phyloP scores from a whole-genome alignment of 2,113 vertebrate species.

The Probosciger aterrimus region DNA sequence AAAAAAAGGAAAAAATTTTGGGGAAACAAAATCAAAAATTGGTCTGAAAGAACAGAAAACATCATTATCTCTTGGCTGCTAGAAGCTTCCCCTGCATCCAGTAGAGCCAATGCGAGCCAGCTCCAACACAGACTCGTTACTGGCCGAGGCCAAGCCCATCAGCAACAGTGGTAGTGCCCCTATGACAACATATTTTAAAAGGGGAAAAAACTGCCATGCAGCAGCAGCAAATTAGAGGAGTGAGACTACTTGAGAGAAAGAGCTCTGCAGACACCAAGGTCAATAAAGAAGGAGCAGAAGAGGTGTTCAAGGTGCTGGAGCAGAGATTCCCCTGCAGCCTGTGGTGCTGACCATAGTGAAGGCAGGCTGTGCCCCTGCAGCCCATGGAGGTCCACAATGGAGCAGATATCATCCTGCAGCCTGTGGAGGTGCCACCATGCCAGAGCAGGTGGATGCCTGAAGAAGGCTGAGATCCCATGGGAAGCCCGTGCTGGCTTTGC shows the following conservation, averaged over 20 bases:
- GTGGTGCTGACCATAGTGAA: neutral
- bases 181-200: neutral
- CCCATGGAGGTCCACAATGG: neutral
- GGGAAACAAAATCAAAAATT: neutral
- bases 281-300: neutral
- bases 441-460: neutral
- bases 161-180: neutral
- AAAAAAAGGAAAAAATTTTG: neutral
- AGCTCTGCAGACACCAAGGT: neutral
- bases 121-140: neutral
- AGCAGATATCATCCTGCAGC: neutral
- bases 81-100: neutral
- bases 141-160: neutral
- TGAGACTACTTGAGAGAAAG: neutral
- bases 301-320: neutral
- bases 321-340: neutral
- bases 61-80: neutral
- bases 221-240: neutral
- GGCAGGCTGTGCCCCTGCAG: neutral
- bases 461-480: neutral
- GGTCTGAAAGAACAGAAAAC: neutral
- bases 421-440: neutral
- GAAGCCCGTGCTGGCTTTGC: neutral
- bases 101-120: neutral
- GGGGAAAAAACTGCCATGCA: neutral